phyloP scores from a whole-genome alignment of 2,888 invertebrate genomes.

The Xestia c-nigrum region DNA sequence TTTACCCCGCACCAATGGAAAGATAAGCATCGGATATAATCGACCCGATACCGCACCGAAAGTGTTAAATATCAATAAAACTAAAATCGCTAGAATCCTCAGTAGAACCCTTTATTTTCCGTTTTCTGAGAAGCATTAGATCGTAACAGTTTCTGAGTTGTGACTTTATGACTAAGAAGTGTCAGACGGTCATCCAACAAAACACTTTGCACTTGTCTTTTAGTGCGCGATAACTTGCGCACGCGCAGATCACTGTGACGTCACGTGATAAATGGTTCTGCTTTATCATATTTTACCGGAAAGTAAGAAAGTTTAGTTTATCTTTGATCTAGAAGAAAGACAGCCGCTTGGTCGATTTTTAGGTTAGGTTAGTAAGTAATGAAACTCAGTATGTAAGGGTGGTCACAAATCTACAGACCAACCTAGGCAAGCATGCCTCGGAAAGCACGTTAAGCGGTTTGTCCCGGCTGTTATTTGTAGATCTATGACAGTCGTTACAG shows the following conservation, averaged over 20 bases:
- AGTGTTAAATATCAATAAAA: no score
- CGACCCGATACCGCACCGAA: no score
- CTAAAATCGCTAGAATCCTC: not conserved
- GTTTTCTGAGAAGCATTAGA: constrained; percentile 23
- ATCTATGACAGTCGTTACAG: no score
- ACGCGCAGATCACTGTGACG: constrained; percentile 50
- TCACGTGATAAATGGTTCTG: constrained; percentile 44
- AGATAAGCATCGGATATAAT: no score
- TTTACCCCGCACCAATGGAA: no score
- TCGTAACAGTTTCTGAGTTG: constrained; percentile 43
- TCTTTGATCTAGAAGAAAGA: not conserved
- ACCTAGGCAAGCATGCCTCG: no score
- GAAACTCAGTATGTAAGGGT: no score
- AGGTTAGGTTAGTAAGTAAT: no score
- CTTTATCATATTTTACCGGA: not conserved
- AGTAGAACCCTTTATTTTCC: constrained; percentile 1
- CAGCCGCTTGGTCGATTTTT: no score
- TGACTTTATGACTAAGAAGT: constrained; percentile 51
- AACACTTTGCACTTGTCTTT: constrained; percentile 47
- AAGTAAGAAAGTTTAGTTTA: constrained; percentile 27
- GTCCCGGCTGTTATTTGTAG: no score
- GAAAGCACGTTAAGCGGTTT: no score
- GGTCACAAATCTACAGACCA: no score
- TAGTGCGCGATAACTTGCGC: constrained; percentile 53
- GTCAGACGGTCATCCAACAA: constrained; percentile 48